Percentiles rank a stretch among this genome's conserved stretches.
These are phyloP conservation scores for Xiphophorus couchianus DNA, from an alignment of 2,113 vertebrate genomes.

Conservation along the genomic window DNA sequence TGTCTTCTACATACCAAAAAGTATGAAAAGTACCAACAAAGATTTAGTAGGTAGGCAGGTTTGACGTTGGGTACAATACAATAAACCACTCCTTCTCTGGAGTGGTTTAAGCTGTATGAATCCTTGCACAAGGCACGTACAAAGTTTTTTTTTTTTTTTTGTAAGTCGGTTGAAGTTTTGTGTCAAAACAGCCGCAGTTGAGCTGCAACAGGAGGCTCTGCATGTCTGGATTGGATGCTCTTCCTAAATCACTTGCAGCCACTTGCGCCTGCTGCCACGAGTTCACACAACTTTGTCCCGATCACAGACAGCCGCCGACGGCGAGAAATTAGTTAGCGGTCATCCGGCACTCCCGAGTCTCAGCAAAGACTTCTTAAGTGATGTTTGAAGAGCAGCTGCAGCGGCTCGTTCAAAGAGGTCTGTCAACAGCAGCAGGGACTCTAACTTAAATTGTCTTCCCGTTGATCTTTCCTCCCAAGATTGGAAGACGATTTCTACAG, in stretches of 20 bases:
- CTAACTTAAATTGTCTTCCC: conserved; percentile 13
- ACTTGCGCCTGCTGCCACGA: conserved; percentile 13
- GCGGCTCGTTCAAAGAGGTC: conserved; percentile 27
- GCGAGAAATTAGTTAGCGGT: conserved; percentile 47
- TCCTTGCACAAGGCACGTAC: neutral
- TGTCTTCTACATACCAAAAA: no score
- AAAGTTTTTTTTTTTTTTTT: no score
- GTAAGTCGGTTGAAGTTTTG: neutral
- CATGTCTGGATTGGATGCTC: conserved; percentile 1
- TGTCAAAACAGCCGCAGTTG: neutral
- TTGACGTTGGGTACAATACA: no score
- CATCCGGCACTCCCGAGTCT: conserved; percentile 22
- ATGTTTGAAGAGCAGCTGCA: conserved; percentile 54
- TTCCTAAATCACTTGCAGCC: neutral
- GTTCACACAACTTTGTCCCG: conserved; percentile 1
- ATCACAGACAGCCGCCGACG: conserved; percentile 32
- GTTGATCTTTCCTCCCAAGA: neutral
- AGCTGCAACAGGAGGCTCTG: neutral
- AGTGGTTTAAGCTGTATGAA: neutral
- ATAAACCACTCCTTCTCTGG: no score
- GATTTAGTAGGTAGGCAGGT: no score
- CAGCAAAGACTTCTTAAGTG: conserved; percentile 25
- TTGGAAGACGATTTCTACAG: neutral
- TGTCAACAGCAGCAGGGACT: conserved; percentile 22
- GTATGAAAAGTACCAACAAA: no score